Base-by-base conservation (phyloP, 2,113 vertebrate species). In the Brienomyrus longianalis region DNA sequence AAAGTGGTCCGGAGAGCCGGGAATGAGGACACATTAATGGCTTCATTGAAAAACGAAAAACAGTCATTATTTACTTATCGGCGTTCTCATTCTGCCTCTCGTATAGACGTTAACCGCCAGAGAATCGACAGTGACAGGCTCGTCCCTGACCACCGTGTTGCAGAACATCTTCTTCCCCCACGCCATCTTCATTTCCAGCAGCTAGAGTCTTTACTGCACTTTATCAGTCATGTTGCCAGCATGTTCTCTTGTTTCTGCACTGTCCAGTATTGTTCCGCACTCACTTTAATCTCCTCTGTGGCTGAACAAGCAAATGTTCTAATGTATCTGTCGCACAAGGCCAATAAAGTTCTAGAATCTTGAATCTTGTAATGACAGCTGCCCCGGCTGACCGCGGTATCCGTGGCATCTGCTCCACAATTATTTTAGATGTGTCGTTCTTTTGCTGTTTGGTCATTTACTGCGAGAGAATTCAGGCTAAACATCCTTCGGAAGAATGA, bases 11-110 rank as follows among this genome's bases (percentile, higher is more conserved):
- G 9, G 84, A 88, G 48, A 50, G 43, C 10, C 87, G 74, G 48
- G n/a, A 48, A 52, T 56, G 84, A 27, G 15, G 47, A 70, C 3
- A 43, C 74, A 89, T 54, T 54, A 77, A 91, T 85, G 80, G 23
- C 48, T 90, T 39, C 74, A 54, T 39, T 47, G 88, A 74, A 27
- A 83, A 48, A 56, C 43, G 45, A 85, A 70, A 70, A 31, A 70
- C n/a, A 70, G n/a, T 70, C 62, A 89, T 87, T 91, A 66, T 90
- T 62, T 52, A 85, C 74, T 90, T 23, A 66, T 74, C 87, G 7
- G 31, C 56, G 31, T 91, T 88, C 59, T 84, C 89, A 89, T 43
- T 43, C 5, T 19, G 56, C 74, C 62, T 23, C 47, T 84, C 7
- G 74, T 91, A 88, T 86, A 88, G 88, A 90, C 51, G 45, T 51